A percentile compares a stretch with the other conserved stretches of the same genome.
Conservation (phyloP, 2,797 vertebrate species). For the Tokudaia tokunoshimensis region DNA sequence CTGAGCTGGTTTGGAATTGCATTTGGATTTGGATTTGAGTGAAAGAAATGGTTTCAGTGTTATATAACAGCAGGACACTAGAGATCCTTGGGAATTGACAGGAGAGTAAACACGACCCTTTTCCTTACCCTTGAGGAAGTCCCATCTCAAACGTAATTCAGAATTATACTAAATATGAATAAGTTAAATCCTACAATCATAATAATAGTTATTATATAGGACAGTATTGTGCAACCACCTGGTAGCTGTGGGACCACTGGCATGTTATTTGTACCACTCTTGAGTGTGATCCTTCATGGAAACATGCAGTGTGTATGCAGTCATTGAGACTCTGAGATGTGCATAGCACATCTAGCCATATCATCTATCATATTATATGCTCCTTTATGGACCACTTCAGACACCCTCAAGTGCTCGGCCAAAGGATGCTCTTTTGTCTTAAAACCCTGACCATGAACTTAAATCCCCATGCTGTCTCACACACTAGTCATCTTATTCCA, state of each 20-base stretch:
- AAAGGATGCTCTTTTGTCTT: neutral
- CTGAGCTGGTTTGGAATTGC: neutral
- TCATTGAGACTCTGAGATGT: neutral
- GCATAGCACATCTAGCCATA: neutral
- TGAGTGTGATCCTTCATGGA: neutral
- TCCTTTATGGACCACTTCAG: neutral
- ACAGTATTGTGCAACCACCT: neutral
- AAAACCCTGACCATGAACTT: neutral
- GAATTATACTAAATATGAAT: neutral
- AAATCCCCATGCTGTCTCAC: neutral
- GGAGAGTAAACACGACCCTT: neutral
- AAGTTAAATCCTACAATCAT: neutral
- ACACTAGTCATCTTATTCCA: neutral
- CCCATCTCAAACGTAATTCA: neutral
- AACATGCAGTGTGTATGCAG: neutral
- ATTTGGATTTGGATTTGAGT: neutral
- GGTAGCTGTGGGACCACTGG: neutral
- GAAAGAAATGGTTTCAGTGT: neutral
- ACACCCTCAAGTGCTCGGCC: neutral
- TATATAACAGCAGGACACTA: neutral
- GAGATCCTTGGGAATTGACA: neutral
- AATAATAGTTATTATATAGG: neutral
- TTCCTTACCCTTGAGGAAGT: neutral
- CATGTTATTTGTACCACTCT: neutral
- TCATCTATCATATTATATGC: neutral